Base-by-base conservation (phyloP, 2,888 invertebrate species). In the Mythimna lalbum region DNA sequence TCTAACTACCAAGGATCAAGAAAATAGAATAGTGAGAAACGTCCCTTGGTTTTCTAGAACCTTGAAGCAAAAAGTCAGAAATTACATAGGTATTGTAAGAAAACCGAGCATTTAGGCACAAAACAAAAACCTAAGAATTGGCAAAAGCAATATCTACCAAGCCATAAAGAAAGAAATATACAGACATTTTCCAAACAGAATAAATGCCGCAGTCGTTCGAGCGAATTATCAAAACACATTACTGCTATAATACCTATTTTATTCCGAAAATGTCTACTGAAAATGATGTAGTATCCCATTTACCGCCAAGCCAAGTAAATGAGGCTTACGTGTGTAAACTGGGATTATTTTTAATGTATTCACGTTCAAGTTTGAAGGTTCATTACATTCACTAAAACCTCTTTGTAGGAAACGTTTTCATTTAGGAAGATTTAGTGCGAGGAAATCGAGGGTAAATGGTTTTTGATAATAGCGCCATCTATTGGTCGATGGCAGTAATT, bases 271-370 rank as follows among this genome's bases (percentile, higher is more conserved):
- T 67, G 83, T 71, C 77, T 64, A 47, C 49, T 75, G 67, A 59
- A 65, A 65, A 80, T 82, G 83, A 81, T 76, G 69, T 81, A 83
- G 62, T 73, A 68, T 64, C 72, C 73, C 81, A 78, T 78, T 80
- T 81, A 73, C 63, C 63, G 31, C 36, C 47, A 52, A 57, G 65
- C 64, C 27, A 39, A 63, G 69, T 72, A 77, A 78, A 80, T 75
- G 76, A 70, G 75, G 82, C 73, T 84, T 80, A 77, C 72, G 67
- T 81, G 73, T 84, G 79, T 78, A 82, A 84, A 74, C 64, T 61
- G 69, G 79, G 76, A 82, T 84, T 84, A 82, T 81, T 81, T 84
- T 81, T 80, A 84, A 84, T 79, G 74, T 82, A 76, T 80, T 82
- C 82, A 71, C 73, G 78, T 82, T 76, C 73, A 65, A 49, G 43